phyloP scores from a whole-genome alignment of 1,140 invertebrate genomes.

The Andrena cerasifolii region DNA sequence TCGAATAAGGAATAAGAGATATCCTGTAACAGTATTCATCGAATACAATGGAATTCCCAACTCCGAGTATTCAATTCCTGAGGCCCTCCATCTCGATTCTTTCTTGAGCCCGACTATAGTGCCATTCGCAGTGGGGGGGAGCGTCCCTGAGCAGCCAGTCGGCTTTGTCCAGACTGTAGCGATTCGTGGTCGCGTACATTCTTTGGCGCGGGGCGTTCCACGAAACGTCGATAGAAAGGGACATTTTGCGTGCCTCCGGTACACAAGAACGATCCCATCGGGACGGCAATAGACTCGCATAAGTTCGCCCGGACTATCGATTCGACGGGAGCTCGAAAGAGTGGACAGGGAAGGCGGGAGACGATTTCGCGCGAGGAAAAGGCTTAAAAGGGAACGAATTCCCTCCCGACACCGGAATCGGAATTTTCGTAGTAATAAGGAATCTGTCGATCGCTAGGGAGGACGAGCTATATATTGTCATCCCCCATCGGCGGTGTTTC shows the following conservation, averaged over 20 bases:
- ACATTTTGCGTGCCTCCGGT: background rate
- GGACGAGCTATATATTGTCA: background rate
- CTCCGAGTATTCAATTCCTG: no score
- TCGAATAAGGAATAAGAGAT: no score
- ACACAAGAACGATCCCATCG: background rate
- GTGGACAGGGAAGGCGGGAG: background rate
- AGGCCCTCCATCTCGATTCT: no score
- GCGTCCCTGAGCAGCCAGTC: no score
- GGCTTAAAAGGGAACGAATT: background rate
- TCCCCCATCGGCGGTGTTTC: background rate
- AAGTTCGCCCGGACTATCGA: conserved; percentile 23
- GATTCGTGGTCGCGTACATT: background rate
- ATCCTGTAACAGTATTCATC: no score
- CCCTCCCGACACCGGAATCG: background rate
- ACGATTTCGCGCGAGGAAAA: background rate
- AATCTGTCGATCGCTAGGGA: conserved; percentile 3
- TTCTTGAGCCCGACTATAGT: no score
- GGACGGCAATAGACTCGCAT: background rate
- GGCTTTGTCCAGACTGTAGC: background rate
- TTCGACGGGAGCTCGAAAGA: background rate
- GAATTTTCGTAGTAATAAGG: conserved; percentile 29
- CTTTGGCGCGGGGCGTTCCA: background rate
- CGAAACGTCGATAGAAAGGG: background rate
- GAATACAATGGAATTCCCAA: no score
- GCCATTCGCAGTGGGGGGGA: no score